A percentile compares a stretch with the other conserved stretches of the same genome.
phyloP scores from a whole-genome alignment of 1,140 invertebrate genomes.

The Macrobrachium nipponense region DNA sequence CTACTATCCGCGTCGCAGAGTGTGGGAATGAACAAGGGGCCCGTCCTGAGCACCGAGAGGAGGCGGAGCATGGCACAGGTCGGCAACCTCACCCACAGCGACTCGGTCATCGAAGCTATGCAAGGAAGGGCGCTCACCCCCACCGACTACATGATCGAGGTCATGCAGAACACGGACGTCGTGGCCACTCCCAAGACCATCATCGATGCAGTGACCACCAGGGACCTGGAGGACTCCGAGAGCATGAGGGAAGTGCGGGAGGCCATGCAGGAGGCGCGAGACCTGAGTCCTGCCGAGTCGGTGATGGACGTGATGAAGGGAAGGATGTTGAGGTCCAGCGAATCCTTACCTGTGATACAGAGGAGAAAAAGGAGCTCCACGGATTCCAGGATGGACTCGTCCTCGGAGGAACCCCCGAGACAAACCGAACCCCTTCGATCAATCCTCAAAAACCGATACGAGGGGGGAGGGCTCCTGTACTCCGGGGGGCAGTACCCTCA shows the following conservation, averaged over 20 bases:
- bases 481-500: constrained; percentile 40
- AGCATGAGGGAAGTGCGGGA: neutral
- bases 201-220: neutral
- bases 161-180: neutral
- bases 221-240: neutral
- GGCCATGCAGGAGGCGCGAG: neutral
- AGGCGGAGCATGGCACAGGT: neutral
- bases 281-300: neutral
- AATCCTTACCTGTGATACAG: constrained; percentile 22
- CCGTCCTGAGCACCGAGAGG: neutral
- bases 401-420: constrained; percentile 24
- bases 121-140: neutral
- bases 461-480: constrained; percentile 51
- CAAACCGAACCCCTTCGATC: constrained; percentile 42
- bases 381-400: constrained; percentile 22
- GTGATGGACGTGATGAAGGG: constrained; percentile 16
- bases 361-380: neutral
- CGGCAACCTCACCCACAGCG: constrained; percentile 4
- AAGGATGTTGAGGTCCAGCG: neutral
- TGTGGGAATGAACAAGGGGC: constrained; percentile 2
- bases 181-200: too few species aligned
- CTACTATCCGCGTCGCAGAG: neutral
- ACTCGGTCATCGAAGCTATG: constrained; percentile 36
- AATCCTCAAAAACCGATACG: constrained; percentile 43
- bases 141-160: constrained; percentile 24